Evolutionary conservation across 2,113 vertebrate genomes (phyloP).

Genomic region (Pterocles gutturalis): DNA sequence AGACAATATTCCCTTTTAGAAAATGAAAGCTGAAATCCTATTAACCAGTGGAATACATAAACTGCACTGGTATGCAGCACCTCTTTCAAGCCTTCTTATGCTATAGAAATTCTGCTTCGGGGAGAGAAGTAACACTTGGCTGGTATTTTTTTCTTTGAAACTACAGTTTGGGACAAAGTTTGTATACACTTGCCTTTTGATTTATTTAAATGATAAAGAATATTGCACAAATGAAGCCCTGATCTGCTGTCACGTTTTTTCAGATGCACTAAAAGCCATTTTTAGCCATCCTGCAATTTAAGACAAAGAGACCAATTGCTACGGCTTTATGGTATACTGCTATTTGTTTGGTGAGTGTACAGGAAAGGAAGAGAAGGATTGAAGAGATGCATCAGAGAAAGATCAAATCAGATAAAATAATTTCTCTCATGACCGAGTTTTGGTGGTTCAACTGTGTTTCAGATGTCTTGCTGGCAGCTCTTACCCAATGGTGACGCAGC

Average conservation of each 20-base stretch:
- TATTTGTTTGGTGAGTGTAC: not conserved
- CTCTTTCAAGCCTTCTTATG: not conserved
- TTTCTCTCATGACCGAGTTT: not conserved
- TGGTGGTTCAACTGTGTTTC: not conserved
- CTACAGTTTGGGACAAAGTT: not conserved
- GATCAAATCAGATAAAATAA: not conserved
- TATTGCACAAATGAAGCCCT: not conserved
- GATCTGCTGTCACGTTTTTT: not conserved
- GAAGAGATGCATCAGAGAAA: not conserved
- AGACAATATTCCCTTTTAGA: not conserved
- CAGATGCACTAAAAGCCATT: not conserved
- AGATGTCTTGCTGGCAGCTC: not conserved
- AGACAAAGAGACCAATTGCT: not conserved
- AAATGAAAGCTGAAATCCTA: not conserved
- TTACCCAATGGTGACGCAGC: not conserved
- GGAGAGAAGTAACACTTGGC: not conserved
- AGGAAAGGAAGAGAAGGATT: not conserved
- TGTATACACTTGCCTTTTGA: not conserved
- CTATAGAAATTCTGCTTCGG: not conserved
- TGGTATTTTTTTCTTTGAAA: not conserved
- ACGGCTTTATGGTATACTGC: not conserved
- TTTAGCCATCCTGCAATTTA: not conserved
- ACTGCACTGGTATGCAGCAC: not conserved
- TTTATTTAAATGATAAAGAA: not conserved
- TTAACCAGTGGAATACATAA: not conserved